Conservation (phyloP, 2,113 vertebrate genomes). For the Phylloscopus trochilus region DNA sequence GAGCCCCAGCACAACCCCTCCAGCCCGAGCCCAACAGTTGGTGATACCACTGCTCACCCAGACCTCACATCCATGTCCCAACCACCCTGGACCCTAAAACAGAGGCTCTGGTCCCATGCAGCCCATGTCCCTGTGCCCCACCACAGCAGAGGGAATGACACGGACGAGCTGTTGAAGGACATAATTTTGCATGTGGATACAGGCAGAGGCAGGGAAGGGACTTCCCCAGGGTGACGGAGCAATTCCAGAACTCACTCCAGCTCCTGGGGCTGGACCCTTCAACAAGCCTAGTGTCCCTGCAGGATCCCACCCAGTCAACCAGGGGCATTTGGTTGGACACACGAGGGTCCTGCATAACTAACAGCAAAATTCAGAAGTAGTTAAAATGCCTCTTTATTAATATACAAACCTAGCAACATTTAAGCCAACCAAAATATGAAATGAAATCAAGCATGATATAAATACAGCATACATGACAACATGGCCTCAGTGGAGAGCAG, state of each 20-base stretch:
- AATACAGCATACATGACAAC: conserved; percentile 8
- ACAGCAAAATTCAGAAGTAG: not conserved
- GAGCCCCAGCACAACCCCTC: not conserved
- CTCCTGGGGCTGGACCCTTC: not conserved
- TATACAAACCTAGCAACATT: conserved; percentile 54
- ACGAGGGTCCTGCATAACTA: not conserved
- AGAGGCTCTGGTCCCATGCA: not conserved
- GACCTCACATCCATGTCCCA: rapidly evolving
- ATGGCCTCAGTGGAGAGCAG: not conserved
- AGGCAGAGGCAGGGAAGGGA: not conserved
- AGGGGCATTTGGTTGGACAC: not conserved
- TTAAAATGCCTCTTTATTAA: conserved; percentile 72
- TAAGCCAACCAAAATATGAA: conserved; percentile 23
- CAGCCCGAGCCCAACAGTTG: rapidly evolving
- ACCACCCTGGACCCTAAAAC: not conserved
- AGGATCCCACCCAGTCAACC: not conserved
- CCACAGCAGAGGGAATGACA: not conserved
- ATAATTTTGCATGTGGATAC: rapidly evolving
- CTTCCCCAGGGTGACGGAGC: not conserved
- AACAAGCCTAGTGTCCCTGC: not conserved
- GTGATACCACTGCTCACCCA: not conserved
- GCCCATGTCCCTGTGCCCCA: rapidly evolving
- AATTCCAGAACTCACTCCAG: not conserved
- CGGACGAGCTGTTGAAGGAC: rapidly evolving
- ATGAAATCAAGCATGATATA: conserved; percentile 18